Evolutionary conservation across 2,888 invertebrate species (phyloP), one percentile per base, ranked within the genome.

Genomic region (Eucera pruinosa): DNA sequence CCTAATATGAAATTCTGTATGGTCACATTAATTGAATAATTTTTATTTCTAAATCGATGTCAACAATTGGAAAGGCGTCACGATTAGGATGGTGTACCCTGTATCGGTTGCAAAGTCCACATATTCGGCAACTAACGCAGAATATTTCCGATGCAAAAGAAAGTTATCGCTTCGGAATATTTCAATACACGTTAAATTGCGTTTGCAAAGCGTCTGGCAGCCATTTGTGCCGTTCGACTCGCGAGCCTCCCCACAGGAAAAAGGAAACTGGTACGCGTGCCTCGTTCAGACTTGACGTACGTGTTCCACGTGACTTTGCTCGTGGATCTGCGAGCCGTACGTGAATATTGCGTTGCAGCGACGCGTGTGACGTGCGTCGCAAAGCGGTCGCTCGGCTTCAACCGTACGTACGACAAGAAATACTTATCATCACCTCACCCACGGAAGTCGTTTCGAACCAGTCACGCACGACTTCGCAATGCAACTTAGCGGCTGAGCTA

Each of bases 351-450:
- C 41, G 54, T 43, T 23, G 72, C 13, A 6, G n/a, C 60, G 60
- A n/a, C 30, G 0, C 11, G 55, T n/a, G 47, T 33, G 61, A 61
- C 48, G 55, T n/a, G 25, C 54, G 47, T 62, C 73, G 36, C 73
- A 70, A 70, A 73, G 55, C 41, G 61, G 15, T 54, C 69, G 60
- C 47, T 73, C 43, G 50, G 13, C 64, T 55, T 23, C 30, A 18
- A n/a, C 43, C 60, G n/a, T n/a, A n/a, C n/a, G 20, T 48, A 23
- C 41, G 41, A 36, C 61, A 62, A 55, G 45, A n/a, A 73, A 62
- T 70, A 55, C 73, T 73, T 73, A 73, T 73, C 71, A 70, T 62
- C 73, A n/a, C 61, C 47, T 47, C 20, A 18, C 41, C 47, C 41
- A 55, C 45, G 18, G 25, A 52, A 11, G 9, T 20, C 25, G 9